Evolutionary conservation across 1,140 invertebrate genomes (phyloP), one percentile per base, ranked within the genome.

Genomic region (Nomia melanderi): DNA sequence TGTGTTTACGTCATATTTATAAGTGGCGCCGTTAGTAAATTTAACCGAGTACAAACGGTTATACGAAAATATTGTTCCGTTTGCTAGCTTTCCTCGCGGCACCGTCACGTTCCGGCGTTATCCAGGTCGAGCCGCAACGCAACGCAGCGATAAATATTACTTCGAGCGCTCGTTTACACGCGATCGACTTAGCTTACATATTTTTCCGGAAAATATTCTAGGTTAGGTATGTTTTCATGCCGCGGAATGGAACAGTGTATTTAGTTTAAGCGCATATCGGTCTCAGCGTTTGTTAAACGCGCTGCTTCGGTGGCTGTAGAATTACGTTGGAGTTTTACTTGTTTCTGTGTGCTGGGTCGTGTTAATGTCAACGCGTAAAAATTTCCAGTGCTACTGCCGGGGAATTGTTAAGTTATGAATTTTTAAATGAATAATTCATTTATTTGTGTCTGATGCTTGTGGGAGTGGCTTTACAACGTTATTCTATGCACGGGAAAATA

Each of bases 11-110:
- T 25, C 33, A 7, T 25, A 33, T n/a, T 56, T 65, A 9, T 25
- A 56, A 44, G 33, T 44, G 27, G 25, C 1, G 20, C 7, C 31
- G n/a, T 31, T 31, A 53, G 14, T 1, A 41, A 33, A 75, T 69
- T 65, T 56, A 50, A 67, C 56, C 31, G 36, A 9, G 4, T 2
- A 1, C 11, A 1, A 1, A 1, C 17, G 39, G 39, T 53, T 14
- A n/a, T 2, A 12, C 5, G 14, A 23, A 62, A 71, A 71, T 23
- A 71, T 50, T 62, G 33, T 62, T n/a, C 59, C 20, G 17, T 31
- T 62, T 9, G 20, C 33, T n/a, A 9, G n/a, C 44, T n/a, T 17
- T 17, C 1, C 17, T 47, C 44, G 44, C 44, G 17, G 17, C 44
- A 41, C 17, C 39, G 39, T 14, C 12, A 20, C 1, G 20, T 23